These are phyloP conservation scores for Agrilus mali DNA, from an alignment of 2,888 invertebrate genomes.

Conservation along the genomic window DNA sequence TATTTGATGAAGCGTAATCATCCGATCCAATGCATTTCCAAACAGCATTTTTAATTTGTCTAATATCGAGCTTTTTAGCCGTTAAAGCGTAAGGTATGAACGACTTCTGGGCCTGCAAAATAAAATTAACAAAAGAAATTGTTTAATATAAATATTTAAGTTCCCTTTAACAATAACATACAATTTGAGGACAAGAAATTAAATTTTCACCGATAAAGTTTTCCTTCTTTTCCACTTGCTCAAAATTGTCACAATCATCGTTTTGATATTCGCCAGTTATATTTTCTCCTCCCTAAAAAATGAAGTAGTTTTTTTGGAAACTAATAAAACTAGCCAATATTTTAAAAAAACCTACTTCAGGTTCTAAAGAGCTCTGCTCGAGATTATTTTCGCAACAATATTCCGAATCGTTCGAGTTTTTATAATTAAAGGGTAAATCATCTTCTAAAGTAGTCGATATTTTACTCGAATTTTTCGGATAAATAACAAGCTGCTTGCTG, in stretches of 20 bases:
- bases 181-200: constrained; percentile 6
- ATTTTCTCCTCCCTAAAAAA: neutral
- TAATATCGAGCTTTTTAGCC: constrained; percentile 81
- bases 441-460: constrained; percentile 17
- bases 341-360: neutral
- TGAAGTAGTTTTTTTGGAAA: too few relatives aligned
- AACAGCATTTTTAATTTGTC: constrained; percentile 63
- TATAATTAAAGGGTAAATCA: constrained; percentile 37
- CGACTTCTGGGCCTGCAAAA: constrained; percentile 50
- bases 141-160: neutral
- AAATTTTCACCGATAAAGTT: neutral
- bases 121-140: neutral
- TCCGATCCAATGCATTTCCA: constrained; percentile 45
- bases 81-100: constrained; percentile 68
- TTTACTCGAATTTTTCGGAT: too few relatives aligned
- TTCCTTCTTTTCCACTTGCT: too few relatives aligned
- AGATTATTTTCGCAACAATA: constrained; percentile 29
- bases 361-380: neutral
- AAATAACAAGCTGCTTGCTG: too few relatives aligned
- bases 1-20: neutral
- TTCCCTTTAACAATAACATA: constrained; percentile 3
- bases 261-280: too few relatives aligned
- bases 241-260: too few relatives aligned
- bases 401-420: constrained; percentile 41
- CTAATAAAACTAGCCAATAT: too few relatives aligned